Evolutionary conservation across 2,113 vertebrate species (phyloP).

Genomic region (Panthera tigris): DNA sequence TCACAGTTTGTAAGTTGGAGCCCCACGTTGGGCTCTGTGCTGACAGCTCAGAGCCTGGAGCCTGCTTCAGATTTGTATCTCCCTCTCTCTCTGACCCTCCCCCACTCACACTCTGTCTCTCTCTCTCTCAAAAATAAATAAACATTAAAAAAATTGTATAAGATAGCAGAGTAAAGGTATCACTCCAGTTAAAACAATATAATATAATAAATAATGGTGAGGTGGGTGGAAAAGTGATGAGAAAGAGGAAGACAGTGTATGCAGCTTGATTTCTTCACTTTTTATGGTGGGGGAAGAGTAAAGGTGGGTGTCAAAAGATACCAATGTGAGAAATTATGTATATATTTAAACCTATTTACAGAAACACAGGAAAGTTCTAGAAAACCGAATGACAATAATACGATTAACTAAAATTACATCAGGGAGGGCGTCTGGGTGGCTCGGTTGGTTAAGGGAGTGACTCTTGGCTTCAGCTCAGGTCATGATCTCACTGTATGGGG

Average conservation of each 20-base stretch:
- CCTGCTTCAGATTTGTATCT: no score
- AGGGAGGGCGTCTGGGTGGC: no score
- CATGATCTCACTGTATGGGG: no score
- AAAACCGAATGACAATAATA: neutral
- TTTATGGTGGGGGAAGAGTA: neutral
- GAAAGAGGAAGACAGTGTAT: neutral
- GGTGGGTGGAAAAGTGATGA: neutral
- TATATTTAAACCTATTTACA: neutral
- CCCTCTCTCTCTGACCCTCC: no score
- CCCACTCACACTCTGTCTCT: no score
- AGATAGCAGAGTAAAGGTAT: neutral
- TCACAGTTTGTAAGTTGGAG: no score
- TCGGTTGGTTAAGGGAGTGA: no score
- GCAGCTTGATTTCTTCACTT: neutral
- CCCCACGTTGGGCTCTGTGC: no score
- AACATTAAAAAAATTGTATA: neutral
- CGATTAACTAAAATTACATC: neutral
- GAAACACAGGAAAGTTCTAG: neutral
- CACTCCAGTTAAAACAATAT: neutral
- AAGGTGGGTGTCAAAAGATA: neutral
- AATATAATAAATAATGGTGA: neutral
- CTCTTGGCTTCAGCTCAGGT: no score
- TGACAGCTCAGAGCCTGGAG: no score
- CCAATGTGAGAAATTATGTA: neutral
- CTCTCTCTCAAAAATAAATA: no score